Percentiles rank a stretch among this genome's conserved stretches.
phyloP scores from a whole-genome alignment of 2,113 vertebrate genomes.

The Myotis davidii region DNA sequence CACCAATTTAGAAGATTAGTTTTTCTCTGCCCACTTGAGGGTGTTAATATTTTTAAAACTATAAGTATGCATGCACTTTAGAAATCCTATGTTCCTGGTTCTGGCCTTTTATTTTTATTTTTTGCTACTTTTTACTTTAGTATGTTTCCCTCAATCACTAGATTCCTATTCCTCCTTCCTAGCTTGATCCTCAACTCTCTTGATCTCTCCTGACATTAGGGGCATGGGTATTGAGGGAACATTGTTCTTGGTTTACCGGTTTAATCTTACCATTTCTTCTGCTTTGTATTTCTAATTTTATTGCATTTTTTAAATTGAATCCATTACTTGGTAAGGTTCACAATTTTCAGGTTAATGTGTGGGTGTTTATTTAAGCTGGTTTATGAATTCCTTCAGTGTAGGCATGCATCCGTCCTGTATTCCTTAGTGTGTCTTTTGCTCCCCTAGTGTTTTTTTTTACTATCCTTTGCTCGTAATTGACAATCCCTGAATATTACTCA shows the following conservation, averaged over 20 bases:
- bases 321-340: neutral
- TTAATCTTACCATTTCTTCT: neutral
- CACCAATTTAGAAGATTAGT: neutral
- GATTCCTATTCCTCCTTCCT: neutral
- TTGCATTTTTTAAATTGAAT: conserved; percentile 1
- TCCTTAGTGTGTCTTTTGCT: conserved; percentile 38
- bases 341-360: neutral
- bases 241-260: neutral
- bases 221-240: neutral
- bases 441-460: neutral
- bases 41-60: conserved; percentile 19
- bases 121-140: neutral
- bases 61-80: neutral
- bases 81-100: neutral
- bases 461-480: neutral
- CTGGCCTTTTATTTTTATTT: neutral
- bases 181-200: neutral
- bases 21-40: neutral
- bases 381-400: neutral
- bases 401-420: neutral
- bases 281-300: conserved; percentile 2
- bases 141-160: neutral
- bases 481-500: conserved; percentile 17
- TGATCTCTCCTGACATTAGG: neutral
- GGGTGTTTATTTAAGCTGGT: neutral